Base-by-base conservation (phyloP, 2,888 invertebrate genomes). In the Neoascia interrupta region DNA sequence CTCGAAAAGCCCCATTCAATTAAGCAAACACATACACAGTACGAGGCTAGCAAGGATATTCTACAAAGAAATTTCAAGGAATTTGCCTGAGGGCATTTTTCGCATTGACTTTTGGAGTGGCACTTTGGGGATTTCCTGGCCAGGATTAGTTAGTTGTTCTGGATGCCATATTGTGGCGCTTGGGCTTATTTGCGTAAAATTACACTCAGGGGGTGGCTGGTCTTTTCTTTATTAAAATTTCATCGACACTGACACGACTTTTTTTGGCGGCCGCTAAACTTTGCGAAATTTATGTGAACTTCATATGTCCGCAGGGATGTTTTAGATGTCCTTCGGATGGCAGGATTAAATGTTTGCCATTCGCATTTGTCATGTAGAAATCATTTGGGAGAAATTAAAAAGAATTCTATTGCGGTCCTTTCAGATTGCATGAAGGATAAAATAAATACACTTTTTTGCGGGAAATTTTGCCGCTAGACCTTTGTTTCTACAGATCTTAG, bases 141-240 rank as follows among this genome's bases (percentile, higher is more conserved):
- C 15, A 11, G 66, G 54, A 66, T 66, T 66, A 54, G 56, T 37
- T 56, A 28, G 16, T 28, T n/a, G n/a, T n/a, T n/a, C n/a, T n/a
- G 56, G 31, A 47, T 56, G 37, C 37, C 19, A 66, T 28, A 56
- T 15, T 28, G n/a, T n/a, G 19, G 18, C 28, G 1, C 31, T 31
- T 16, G 23, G 43, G 43, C 63, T 36, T 51, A 63, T 69, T 36
- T 39, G 18, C 28, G 21, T 37, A 28, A 51, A 61, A 61, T 60
- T 34, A 26, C 18, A 43, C 58, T 43, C 51, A 21, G 58, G 47
- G 36, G 34, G 10, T 1, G 34, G 16, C 16, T 60, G 16, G 28
- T 37, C 31, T n/a, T n/a, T n/a, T n/a, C n/a, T n/a, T 75, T 58
- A 75, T 75, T 75, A 75, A 70, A 70, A 70, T 70, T 70, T 70